phyloP scores from a whole-genome alignment of 2,888 invertebrate species.

The Celastrina argiolus region DNA sequence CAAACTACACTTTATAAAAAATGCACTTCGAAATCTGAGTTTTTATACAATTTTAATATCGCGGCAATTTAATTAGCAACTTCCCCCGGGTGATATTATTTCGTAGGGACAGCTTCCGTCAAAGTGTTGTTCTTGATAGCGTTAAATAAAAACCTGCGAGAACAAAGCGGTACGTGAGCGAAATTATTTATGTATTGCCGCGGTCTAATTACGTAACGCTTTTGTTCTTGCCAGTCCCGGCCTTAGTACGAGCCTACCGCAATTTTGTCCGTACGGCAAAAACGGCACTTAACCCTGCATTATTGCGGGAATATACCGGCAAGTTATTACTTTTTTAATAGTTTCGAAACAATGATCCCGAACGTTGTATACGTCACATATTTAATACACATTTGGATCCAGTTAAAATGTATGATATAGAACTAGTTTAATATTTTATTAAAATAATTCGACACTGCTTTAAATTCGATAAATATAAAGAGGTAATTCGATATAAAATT shows the following conservation, averaged over 20 bases:
- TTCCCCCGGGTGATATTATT: conserved; percentile 29
- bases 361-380: neutral
- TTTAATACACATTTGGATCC: neutral
- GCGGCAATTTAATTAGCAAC: neutral
- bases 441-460: no score
- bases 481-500: no score
- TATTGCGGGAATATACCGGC: conserved; percentile 3
- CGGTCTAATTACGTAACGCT: conserved; percentile 74
- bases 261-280: conserved; percentile 46
- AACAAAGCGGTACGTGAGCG: conserved; percentile 75
- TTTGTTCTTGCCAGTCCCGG: conserved; percentile 67
- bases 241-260: conserved; percentile 40
- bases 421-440: neutral
- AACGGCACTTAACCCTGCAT: conserved; percentile 46
- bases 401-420: neutral
- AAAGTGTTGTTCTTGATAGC: conserved; percentile 69
- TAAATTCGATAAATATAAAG: no score
- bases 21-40: neutral
- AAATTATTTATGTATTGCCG: conserved; percentile 77
- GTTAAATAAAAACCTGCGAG: conserved; percentile 71
- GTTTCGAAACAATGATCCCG: neutral
- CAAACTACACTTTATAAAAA: neutral
- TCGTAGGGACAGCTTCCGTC: conserved; percentile 55
- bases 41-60: neutral
- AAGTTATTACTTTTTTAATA: neutral